Evolutionary conservation across 1,140 invertebrate genomes (phyloP).

Genomic region (Solen grandis): DNA sequence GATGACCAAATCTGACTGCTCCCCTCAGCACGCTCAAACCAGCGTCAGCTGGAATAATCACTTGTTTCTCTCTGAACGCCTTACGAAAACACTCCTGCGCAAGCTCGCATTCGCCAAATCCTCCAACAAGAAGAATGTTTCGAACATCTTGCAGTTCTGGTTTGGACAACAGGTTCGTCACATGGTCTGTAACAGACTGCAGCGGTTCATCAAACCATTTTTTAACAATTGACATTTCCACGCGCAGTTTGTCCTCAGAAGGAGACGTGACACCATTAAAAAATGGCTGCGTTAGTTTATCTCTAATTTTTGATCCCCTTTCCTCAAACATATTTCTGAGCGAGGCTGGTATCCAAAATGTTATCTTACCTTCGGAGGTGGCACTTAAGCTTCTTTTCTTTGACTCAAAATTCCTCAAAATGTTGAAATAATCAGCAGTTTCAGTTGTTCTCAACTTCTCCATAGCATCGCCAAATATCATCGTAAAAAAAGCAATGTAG

Average conservation of each 20-base stretch:
- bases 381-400: conserved; percentile 18
- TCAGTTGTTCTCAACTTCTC: background rate
- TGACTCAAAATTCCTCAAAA: conserved; percentile 15
- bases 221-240: background rate
- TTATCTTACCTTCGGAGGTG: background rate
- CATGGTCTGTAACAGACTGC: too few relatives aligned
- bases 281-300: background rate
- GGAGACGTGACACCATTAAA: background rate
- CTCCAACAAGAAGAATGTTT: too few relatives aligned
- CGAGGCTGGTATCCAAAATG: background rate
- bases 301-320: background rate
- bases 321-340: conserved; percentile 6
- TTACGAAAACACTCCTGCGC: too few relatives aligned
- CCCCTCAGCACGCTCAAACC: too few relatives aligned
- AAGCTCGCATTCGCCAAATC: too few relatives aligned
- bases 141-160: too few relatives aligned
- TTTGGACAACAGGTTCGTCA: background rate
- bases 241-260: conserved; percentile 13
- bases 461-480: background rate
- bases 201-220: conserved; percentile 2
- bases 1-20: too few relatives aligned
- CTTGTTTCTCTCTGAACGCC: too few relatives aligned
- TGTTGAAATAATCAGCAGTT: too few relatives aligned
- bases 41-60: too few relatives aligned
- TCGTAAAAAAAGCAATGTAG: conserved; percentile 10